Evolutionary conservation across 1,140 invertebrate species (phyloP).

Genomic region (Cotesia chilonis): DNA sequence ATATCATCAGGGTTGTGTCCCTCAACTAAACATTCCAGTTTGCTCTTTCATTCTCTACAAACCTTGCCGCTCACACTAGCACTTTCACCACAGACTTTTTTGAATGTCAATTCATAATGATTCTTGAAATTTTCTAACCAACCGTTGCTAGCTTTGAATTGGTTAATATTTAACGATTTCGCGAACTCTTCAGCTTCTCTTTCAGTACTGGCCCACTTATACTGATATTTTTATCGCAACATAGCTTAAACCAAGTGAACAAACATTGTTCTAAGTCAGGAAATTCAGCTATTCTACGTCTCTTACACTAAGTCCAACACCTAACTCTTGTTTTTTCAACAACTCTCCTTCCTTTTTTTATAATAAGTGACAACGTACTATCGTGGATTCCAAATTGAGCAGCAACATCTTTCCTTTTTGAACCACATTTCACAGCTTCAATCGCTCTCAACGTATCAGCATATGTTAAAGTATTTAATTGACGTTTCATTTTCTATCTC

Average conservation of each 20-base stretch:
- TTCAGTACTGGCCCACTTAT: slow-evolving; percentile 51
- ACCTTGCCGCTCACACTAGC: slow-evolving; percentile 43
- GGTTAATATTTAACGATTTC: slow-evolving; percentile 42
- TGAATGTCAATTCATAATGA: slow-evolving; percentile 46
- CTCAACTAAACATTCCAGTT: slow-evolving; percentile 37
- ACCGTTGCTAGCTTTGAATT: slow-evolving; percentile 50
- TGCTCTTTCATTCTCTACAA: slow-evolving; percentile 35
- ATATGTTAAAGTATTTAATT: too few species aligned
- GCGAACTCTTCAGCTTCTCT: slow-evolving; percentile 52
- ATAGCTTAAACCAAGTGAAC: slow-evolving; percentile 48
- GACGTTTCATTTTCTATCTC: too few species aligned
- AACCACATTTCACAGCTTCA: too few species aligned
- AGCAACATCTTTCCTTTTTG: too few species aligned
- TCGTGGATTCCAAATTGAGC: too few species aligned
- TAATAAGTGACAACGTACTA: too few species aligned
- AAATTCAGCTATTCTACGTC: too few species aligned
- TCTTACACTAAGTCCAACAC: too few species aligned
- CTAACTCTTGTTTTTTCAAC: too few species aligned
- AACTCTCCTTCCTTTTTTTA: too few species aligned
- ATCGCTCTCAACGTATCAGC: too few species aligned
- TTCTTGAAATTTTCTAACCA: slow-evolving; percentile 57
- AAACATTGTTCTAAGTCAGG: too few species aligned
- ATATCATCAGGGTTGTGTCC: slow-evolving; percentile 57
- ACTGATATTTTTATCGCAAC: slow-evolving; percentile 49
- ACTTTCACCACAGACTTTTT: slow-evolving; percentile 23